Evolutionary conservation across 2,888 invertebrate species (phyloP).

Genomic region (Sphaeridia pumilis): DNA sequence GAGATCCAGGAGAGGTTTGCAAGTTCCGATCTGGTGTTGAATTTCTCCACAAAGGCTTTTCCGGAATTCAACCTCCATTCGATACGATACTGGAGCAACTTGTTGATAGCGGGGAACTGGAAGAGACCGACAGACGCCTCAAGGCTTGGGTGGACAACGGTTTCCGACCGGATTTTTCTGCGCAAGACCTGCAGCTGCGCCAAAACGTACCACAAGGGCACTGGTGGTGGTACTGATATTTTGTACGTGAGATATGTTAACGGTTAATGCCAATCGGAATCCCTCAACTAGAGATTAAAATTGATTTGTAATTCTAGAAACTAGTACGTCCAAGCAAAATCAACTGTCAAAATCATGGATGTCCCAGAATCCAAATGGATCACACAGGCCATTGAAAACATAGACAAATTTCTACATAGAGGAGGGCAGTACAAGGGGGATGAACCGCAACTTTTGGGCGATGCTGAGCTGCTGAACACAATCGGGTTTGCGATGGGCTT

Average conservation of each 20-base stretch:
- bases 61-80: neutral
- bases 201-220: neutral
- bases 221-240: neutral
- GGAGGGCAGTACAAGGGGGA: neutral
- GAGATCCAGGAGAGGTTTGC: neutral
- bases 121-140: neutral
- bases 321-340: too few relatives aligned
- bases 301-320: too few relatives aligned
- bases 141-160: neutral
- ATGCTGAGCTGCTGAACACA: neutral
- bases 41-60: neutral
- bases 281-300: too few relatives aligned
- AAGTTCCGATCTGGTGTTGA: neutral
- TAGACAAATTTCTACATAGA: neutral
- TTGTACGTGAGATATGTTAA: too few relatives aligned
- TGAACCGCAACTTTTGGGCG: neutral
- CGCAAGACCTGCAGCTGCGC: neutral
- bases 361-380: neutral
- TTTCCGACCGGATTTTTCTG: neutral
- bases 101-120: neutral
- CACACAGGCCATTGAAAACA: neutral
- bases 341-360: too few relatives aligned
- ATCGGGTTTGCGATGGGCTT: neutral
- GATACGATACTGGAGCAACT: neutral
- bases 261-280: too few relatives aligned